Percentiles rank a stretch among this genome's conserved stretches.
phyloP scores from a whole-genome alignment of 2,797 vertebrate species.

The Channallabes apus region DNA sequence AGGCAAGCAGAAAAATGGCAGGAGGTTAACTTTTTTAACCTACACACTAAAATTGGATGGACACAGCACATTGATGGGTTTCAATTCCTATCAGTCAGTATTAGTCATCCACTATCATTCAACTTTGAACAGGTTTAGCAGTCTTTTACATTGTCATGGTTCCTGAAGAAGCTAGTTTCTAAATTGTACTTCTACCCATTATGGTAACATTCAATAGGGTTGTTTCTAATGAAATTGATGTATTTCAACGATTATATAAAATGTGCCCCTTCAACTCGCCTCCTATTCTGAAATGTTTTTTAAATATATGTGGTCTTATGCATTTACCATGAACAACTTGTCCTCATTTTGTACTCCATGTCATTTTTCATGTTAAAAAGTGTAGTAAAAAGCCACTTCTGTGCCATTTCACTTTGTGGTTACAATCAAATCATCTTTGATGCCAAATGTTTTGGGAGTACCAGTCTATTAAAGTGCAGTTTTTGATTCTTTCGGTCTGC shows the following conservation, averaged over 20 bases:
- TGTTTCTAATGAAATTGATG: too few species aligned
- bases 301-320: background rate
- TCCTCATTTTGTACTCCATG: background rate
- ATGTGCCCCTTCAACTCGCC: background rate
- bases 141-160: background rate
- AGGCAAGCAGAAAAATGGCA: background rate
- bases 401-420: conserved; percentile 7
- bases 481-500: conserved; percentile 5
- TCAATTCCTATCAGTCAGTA: background rate
- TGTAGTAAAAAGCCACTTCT: background rate
- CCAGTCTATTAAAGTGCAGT: conserved; percentile 21
- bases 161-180: background rate
- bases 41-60: background rate
- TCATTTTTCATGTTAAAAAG: background rate
- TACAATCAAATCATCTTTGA: conserved; percentile 22
- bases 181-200: background rate
- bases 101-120: background rate
- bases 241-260: background rate
- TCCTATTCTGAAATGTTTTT: background rate
- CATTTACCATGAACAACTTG: background rate
- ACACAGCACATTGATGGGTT: background rate
- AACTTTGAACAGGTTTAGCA: background rate
- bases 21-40: background rate
- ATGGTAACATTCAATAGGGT: background rate
- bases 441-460: conserved; percentile 16